These are phyloP conservation scores for Leptinotarsa tumamoca DNA, from an alignment of 2,888 invertebrate genomes.

Conservation along the genomic window DNA sequence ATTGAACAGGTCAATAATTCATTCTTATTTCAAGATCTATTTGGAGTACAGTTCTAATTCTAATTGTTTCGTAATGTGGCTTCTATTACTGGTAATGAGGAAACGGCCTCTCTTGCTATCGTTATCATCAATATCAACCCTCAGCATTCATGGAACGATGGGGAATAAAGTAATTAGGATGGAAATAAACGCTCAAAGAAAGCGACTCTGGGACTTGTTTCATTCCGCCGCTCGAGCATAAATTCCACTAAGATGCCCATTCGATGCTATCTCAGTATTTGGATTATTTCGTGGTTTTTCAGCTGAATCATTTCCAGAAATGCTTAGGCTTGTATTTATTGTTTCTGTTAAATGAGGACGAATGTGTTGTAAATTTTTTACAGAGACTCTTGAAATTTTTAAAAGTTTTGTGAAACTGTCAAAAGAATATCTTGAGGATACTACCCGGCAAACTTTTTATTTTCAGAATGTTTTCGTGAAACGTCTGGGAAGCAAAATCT, in stretches of 20 bases:
- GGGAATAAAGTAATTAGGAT: slow-evolving; percentile 46
- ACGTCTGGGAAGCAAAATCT: too few relatives aligned
- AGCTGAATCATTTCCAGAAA: background rate
- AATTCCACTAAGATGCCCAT: slow-evolving; percentile 36
- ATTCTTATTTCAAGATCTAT: too few relatives aligned
- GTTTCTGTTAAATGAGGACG: background rate
- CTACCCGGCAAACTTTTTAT: background rate
- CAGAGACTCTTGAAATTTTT: too few relatives aligned
- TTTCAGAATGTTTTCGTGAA: too few relatives aligned
- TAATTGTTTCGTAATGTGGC: too few relatives aligned
- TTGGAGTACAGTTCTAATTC: too few relatives aligned
- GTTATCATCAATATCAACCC: background rate
- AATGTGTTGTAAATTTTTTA: background rate
- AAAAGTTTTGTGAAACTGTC: too few relatives aligned
- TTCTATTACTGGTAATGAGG: background rate
- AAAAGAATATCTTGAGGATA: background rate
- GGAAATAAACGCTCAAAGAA: slow-evolving; percentile 45
- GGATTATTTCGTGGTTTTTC: slow-evolving; percentile 19
- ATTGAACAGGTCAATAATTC: too few relatives aligned
- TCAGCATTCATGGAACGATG: slow-evolving; percentile 25
- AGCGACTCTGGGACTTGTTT: slow-evolving; percentile 45
- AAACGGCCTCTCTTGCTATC: background rate
- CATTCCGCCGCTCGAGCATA: slow-evolving; percentile 49
- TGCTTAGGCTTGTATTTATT: background rate
- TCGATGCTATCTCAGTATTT: slow-evolving; percentile 28